Percentiles rank a stretch among this genome's conserved stretches.
Evolutionary conservation across 2,113 vertebrate genomes (phyloP).

Genomic region (Coptodon rendalli): DNA sequence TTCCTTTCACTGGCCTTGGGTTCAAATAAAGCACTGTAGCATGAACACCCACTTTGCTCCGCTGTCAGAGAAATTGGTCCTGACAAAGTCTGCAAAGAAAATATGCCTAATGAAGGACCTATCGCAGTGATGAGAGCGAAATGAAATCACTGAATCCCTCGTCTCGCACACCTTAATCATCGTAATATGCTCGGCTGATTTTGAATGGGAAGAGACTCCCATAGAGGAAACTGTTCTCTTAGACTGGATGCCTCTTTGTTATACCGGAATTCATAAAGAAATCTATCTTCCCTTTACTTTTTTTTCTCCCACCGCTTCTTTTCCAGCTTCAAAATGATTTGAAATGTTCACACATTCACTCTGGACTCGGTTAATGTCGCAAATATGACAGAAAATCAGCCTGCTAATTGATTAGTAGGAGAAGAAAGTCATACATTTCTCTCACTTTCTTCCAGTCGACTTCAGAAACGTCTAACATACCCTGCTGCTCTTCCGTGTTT

Average conservation of each 20-base stretch:
- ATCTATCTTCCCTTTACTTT: not conserved
- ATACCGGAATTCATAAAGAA: not conserved
- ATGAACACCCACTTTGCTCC: not conserved
- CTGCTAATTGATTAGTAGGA: not conserved
- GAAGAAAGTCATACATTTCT: not conserved
- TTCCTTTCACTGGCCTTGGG: constrained; percentile 10
- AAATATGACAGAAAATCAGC: not conserved
- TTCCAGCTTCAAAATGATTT: not conserved
- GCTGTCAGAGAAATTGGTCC: not conserved
- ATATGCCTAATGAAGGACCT: not conserved
- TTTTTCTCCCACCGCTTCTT: not conserved
- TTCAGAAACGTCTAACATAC: not conserved
- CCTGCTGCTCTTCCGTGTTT: not conserved
- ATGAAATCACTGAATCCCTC: not conserved
- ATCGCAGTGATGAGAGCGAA: not conserved
- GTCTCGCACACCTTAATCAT: not conserved
- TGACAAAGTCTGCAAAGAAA: not conserved
- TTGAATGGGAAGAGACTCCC: not conserved
- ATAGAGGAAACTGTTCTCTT: not conserved
- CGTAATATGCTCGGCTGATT: not conserved
- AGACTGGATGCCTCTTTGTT: not conserved
- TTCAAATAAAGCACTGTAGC: constrained; percentile 23
- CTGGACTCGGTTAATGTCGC: not conserved
- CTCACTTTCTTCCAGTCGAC: not conserved
- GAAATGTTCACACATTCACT: not conserved